Evolutionary conservation across 2,888 invertebrate species (phyloP).

Genomic region (Euplagia quadripunctaria): DNA sequence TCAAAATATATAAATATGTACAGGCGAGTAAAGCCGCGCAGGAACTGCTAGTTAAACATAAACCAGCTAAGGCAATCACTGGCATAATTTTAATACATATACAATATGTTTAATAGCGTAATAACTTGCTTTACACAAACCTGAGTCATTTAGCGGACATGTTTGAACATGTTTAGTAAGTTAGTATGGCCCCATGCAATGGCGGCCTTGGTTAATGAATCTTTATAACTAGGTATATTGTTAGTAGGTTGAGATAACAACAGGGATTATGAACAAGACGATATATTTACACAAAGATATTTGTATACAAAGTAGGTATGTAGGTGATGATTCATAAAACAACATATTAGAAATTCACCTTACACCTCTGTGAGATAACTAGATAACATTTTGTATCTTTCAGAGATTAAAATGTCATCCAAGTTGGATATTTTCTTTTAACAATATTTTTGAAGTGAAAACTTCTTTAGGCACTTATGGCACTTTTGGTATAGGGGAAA

Average conservation of each 20-base stretch:
- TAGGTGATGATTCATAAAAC: constrained; percentile 34
- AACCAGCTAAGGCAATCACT: background rate
- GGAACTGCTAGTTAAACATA: background rate
- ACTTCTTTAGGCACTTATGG: too few relatives aligned
- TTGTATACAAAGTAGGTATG: constrained; percentile 28
- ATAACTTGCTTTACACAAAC: background rate
- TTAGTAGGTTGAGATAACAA: constrained; percentile 43
- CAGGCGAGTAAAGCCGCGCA: too few relatives aligned
- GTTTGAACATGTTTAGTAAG: constrained; percentile 57
- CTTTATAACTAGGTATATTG: constrained; percentile 29
- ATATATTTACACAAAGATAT: too few relatives aligned
- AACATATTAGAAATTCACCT: constrained; percentile 20
- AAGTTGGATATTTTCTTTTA: background rate
- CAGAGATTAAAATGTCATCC: background rate
- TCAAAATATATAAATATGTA: too few relatives aligned
- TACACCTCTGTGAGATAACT: constrained; percentile 2
- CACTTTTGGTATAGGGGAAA: too few relatives aligned
- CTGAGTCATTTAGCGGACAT: constrained; percentile 34
- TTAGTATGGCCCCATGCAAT: constrained; percentile 28
- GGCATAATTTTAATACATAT: background rate
- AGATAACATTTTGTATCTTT: background rate
- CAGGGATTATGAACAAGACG: constrained; percentile 23
- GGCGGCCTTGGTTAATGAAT: constrained; percentile 47
- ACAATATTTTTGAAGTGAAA: too few relatives aligned
- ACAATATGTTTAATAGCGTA: too few relatives aligned